Base-by-base conservation (phyloP, 1,140 invertebrate species). In the Diorhabda elongata region DNA sequence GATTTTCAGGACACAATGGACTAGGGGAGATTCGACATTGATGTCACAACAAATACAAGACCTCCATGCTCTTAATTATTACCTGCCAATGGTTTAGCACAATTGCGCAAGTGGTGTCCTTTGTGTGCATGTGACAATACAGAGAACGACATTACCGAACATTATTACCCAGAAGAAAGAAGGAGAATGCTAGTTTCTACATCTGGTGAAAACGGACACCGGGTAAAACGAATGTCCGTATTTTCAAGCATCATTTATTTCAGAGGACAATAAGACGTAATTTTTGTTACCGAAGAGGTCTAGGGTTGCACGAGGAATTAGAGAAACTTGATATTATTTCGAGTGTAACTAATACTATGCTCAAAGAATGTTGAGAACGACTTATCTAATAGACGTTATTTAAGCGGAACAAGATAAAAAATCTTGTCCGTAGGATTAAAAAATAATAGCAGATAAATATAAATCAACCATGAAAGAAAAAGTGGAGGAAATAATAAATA, bases 21-120 rank as follows among this genome's bases (percentile, higher is more conserved):
- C 47, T 8, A 57, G 61, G 43, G 44, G 8, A 62, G 42, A 42
- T 62, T 44, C 44, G 11, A 62, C 44, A 69, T 65, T 58, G 57
- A 71, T 67, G 67, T 71, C 70, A 71, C 70, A 71, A 71, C 70
- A 71, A 71, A 71, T 68, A 71, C 70, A 71, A 61, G 57, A 45
- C 43, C 52, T 26, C 41, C 44, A 59, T 44, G 43, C 66, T 43
- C 65, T 58, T 64, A 60, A 71, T 71, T 71, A 71, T 71, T 71
- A 71, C 69, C 69, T 71, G 69, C 69, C 69, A 71, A 71, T 71
- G 66, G 42, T 45, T 52, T 42, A 58, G 66, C 61, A 66, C 63
- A 68, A 68, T 68, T 65, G 62, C 62, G 47, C 64, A 68, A 71
- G 70, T 71, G 66, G 52, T 44, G 44, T 26, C 43, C 60, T 68